Evolutionary conservation across 2,797 vertebrate genomes (phyloP).

Genomic region (Psittacula echo): DNA sequence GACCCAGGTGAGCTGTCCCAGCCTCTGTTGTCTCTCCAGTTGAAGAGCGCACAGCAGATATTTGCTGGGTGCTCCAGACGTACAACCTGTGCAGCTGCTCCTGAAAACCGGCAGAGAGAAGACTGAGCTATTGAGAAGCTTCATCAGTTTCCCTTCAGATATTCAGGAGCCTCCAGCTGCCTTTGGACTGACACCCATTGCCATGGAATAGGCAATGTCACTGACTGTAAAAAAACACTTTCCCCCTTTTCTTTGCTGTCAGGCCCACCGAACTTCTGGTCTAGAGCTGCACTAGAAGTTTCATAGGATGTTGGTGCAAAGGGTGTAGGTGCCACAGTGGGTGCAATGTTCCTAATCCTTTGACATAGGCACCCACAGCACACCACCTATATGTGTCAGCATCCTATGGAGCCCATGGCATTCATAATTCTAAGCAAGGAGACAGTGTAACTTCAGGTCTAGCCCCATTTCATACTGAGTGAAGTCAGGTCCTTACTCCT

Average conservation of each 20-base stretch:
- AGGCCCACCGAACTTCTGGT: not conserved
- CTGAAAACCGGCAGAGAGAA: not conserved
- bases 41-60: not conserved
- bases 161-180: not conserved
- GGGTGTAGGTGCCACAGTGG: not conserved
- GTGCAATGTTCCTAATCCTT: not conserved
- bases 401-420: rapidly evolving
- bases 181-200: not conserved
- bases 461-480: not conserved
- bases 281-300: not conserved
- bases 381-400: not conserved
- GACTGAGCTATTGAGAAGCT: not conserved
- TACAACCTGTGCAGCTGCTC: not conserved
- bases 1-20: not conserved
- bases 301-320: not conserved
- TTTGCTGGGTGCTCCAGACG: not conserved
- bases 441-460: not conserved
- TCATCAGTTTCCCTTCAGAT: not conserved
- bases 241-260: not conserved
- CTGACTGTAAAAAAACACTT: not conserved
- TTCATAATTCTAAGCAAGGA: not conserved
- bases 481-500: not conserved
- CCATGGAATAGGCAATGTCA: not conserved
- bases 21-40: not conserved
- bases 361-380: not conserved